Evolutionary conservation across 2,797 vertebrate species (phyloP).

Genomic region (Hemitrygon akajei): DNA sequence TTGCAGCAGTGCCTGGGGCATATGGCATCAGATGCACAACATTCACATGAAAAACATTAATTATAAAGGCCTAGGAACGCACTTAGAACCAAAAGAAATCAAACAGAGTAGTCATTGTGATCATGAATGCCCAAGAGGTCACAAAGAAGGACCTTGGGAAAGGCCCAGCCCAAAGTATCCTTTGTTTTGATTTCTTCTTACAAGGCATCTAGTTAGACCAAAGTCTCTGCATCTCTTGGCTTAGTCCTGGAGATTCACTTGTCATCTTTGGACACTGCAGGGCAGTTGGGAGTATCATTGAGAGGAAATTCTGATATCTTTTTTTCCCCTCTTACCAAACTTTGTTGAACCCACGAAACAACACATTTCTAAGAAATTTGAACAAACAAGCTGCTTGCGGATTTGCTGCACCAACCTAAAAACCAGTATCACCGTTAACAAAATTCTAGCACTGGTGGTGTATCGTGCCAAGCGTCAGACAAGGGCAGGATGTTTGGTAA

Average conservation of each 20-base stretch:
- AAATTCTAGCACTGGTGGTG: neutral
- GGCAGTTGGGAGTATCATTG: neutral
- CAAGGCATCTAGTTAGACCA: too few relatives aligned
- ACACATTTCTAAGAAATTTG: neutral
- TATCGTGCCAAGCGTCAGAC: neutral
- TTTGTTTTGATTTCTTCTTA: too few relatives aligned
- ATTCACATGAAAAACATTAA: too few relatives aligned
- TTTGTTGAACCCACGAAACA: neutral
- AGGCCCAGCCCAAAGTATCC: too few relatives aligned
- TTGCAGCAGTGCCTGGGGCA: too few relatives aligned
- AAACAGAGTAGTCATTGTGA: too few relatives aligned
- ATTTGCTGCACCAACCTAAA: neutral
- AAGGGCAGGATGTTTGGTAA: neutral
- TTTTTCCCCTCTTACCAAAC: neutral
- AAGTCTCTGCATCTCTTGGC: neutral
- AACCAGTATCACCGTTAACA: neutral
- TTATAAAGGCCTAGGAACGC: too few relatives aligned
- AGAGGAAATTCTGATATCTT: neutral
- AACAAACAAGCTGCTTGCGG: neutral
- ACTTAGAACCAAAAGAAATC: too few relatives aligned
- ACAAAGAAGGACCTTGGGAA: too few relatives aligned
- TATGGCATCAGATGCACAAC: too few relatives aligned
- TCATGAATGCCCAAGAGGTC: too few relatives aligned
- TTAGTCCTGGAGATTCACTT: neutral
- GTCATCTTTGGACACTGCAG: neutral